phyloP scores from a whole-genome alignment of 2,888 invertebrate genomes.

The Oligia strigilis region DNA sequence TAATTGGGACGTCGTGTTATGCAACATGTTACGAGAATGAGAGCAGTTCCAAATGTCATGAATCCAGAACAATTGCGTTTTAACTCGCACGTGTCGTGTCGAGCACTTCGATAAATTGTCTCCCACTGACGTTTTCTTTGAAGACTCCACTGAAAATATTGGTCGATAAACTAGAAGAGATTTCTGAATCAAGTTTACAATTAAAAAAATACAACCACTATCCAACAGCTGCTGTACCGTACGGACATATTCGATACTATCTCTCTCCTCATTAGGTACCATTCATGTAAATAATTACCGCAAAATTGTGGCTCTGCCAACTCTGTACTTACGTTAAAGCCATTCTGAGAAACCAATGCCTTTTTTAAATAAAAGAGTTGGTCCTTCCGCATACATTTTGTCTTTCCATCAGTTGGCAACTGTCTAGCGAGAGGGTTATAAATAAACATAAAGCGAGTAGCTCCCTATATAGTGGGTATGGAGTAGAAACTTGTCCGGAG shows the following conservation, averaged over 20 bases:
- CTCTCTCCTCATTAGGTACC: constrained; percentile 46
- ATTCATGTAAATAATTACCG: constrained; percentile 49
- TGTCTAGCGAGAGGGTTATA: constrained; percentile 58
- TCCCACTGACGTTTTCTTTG: constrained; percentile 66
- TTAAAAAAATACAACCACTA: neutral
- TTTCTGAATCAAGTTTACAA: constrained; percentile 23
- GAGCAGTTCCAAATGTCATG: constrained; percentile 72
- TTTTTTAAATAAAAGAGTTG: constrained; percentile 48
- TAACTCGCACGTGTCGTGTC: constrained; percentile 62
- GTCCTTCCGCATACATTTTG: constrained; percentile 60
- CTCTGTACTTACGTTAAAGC: constrained; percentile 16
- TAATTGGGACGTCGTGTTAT: constrained; percentile 72
- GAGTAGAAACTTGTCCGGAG: constrained; percentile 58
- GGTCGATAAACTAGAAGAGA: constrained; percentile 12
- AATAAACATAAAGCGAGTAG: constrained; percentile 55
- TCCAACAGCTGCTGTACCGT: constrained; percentile 17
- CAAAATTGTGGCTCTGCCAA: constrained; percentile 54
- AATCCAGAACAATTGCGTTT: constrained; percentile 71
- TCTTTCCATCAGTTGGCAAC: constrained; percentile 61
- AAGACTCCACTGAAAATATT: constrained; percentile 43
- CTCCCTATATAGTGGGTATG: constrained; percentile 29
- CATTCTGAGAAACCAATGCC: constrained; percentile 59
- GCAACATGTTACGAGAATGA: constrained; percentile 70
- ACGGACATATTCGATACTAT: constrained; percentile 23
- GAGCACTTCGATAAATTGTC: constrained; percentile 57